A percentile compares a stretch with the other conserved stretches of the same genome.
Conservation (phyloP, 2,888 invertebrate species). For the Drosophila affinis region DNA sequence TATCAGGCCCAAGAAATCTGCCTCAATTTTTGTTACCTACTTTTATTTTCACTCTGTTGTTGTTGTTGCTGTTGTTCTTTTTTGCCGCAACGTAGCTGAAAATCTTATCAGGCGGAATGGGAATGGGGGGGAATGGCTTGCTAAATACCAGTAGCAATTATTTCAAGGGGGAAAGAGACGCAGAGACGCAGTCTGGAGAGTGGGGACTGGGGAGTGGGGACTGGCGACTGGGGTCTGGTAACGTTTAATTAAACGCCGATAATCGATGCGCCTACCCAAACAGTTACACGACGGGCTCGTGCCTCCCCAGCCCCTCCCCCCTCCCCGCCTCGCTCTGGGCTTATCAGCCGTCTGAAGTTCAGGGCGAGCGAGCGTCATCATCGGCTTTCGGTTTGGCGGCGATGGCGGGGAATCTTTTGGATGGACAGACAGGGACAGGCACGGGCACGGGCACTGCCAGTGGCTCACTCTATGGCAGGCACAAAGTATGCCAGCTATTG, state of each 20-base stretch:
- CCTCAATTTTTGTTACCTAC: slow-evolving; percentile 52
- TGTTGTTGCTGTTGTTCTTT: neutral
- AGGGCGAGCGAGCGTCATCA: slow-evolving; percentile 49
- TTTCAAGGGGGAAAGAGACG: slow-evolving; percentile 29
- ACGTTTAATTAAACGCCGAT: slow-evolving; percentile 72
- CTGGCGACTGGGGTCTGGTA: slow-evolving; percentile 12
- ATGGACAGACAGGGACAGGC: neutral
- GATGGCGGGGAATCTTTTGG: neutral
- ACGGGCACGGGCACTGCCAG: neutral
- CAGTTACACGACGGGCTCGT: slow-evolving; percentile 54
- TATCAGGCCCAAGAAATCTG: slow-evolving; percentile 71
- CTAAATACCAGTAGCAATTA: slow-evolving; percentile 77
- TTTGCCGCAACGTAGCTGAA: slow-evolving; percentile 19
- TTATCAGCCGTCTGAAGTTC: slow-evolving; percentile 62
- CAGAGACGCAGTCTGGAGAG: neutral
- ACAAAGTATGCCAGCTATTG: slow-evolving; percentile 23
- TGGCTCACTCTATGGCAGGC: slow-evolving; percentile 5
- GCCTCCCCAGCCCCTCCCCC: too few relatives aligned
- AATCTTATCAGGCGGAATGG: slow-evolving; percentile 52
- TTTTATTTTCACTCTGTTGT: slow-evolving; percentile 16
- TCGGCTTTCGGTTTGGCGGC: slow-evolving; percentile 28
- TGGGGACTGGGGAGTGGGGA: neutral
- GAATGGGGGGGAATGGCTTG: slow-evolving; percentile 56
- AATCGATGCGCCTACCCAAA: slow-evolving; percentile 67
- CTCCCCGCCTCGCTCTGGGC: neutral